phyloP scores from a whole-genome alignment of 2,888 invertebrate genomes.

The Pomacea canaliculata region DNA sequence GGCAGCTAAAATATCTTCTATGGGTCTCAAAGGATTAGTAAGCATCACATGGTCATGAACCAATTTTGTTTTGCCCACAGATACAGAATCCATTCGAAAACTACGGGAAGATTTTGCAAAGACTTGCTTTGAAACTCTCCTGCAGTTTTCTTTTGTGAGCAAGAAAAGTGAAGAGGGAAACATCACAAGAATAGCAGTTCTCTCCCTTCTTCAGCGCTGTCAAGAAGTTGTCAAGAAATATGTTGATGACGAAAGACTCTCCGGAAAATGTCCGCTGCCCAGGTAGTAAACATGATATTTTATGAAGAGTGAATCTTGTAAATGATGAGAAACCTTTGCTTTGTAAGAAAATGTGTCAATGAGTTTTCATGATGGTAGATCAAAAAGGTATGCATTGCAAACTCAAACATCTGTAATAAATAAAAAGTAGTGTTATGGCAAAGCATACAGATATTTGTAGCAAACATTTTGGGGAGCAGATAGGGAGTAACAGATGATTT shows the following conservation, averaged over 20 bases:
- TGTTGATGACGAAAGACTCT: slow-evolving; percentile 85
- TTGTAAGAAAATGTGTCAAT: too few species aligned
- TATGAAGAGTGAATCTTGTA: not conserved
- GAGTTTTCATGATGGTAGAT: too few species aligned
- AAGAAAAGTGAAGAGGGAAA: slow-evolving; percentile 71
- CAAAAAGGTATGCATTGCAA: too few species aligned
- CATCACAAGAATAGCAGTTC: slow-evolving; percentile 79
- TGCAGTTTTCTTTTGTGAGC: slow-evolving; percentile 84
- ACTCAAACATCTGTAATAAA: too few species aligned
- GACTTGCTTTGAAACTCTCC: slow-evolving; percentile 93
- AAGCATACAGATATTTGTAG: too few species aligned
- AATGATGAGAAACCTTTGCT: too few species aligned
- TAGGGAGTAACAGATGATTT: too few species aligned
- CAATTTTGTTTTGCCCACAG: slow-evolving; percentile 65
- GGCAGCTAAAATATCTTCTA: too few species aligned
- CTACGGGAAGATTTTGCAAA: slow-evolving; percentile 95
- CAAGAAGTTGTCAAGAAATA: slow-evolving; percentile 92
- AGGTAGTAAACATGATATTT: slow-evolving; percentile 72
- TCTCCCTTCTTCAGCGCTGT: slow-evolving; percentile 91
- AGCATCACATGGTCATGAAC: too few species aligned
- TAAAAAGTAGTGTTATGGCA: too few species aligned
- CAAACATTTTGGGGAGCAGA: too few species aligned
- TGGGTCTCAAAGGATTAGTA: too few species aligned
- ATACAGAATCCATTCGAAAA: slow-evolving; percentile 82
- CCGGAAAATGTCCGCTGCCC: slow-evolving; percentile 87